A percentile compares a stretch with the other conserved stretches of the same genome.
Evolutionary conservation across 2,113 vertebrate genomes (phyloP).

Genomic region (Coptodon bakossiorum): DNA sequence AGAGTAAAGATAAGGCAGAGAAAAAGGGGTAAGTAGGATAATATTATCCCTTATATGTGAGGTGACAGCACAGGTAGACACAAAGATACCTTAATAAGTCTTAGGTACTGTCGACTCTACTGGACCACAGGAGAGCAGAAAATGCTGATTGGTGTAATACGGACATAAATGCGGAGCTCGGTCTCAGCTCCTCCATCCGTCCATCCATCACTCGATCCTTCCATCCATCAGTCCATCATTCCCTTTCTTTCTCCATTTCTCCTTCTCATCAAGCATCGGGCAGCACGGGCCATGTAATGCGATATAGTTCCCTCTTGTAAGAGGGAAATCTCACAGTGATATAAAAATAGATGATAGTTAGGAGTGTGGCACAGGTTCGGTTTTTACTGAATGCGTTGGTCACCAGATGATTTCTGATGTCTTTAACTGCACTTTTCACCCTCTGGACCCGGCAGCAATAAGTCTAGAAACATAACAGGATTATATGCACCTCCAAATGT

Average conservation of each 20-base stretch:
- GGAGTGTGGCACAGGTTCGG: neutral
- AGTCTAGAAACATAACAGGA: slow-evolving; percentile 40
- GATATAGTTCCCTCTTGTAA: slow-evolving; percentile 44
- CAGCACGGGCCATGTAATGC: slow-evolving; percentile 14
- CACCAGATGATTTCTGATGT: slow-evolving; percentile 29
- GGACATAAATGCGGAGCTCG: slow-evolving; percentile 8
- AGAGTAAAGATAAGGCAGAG: slow-evolving; percentile 47
- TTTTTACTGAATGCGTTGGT: slow-evolving; percentile 16
- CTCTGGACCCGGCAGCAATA: slow-evolving; percentile 43
- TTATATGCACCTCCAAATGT: slow-evolving; percentile 39
- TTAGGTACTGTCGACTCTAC: neutral
- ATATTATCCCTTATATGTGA: neutral
- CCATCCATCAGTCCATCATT: slow-evolving; percentile 51
- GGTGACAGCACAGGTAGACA: neutral
- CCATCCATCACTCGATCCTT: slow-evolving; percentile 42
- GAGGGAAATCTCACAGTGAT: slow-evolving; percentile 6
- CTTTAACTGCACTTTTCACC: slow-evolving; percentile 25
- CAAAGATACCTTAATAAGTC: neutral
- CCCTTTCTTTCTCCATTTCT: slow-evolving; percentile 19
- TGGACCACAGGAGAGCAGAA: neutral
- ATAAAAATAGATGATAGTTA: slow-evolving; percentile 11
- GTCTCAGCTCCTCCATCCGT: slow-evolving; percentile 5
- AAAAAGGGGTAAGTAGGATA: slow-evolving; percentile 55
- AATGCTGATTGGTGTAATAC: neutral
- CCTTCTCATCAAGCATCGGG: slow-evolving; percentile 17